A percentile compares a stretch with the other conserved stretches of the same genome.
Conservation (phyloP, 2,888 invertebrate genomes). For the Melanchra persicariae region DNA sequence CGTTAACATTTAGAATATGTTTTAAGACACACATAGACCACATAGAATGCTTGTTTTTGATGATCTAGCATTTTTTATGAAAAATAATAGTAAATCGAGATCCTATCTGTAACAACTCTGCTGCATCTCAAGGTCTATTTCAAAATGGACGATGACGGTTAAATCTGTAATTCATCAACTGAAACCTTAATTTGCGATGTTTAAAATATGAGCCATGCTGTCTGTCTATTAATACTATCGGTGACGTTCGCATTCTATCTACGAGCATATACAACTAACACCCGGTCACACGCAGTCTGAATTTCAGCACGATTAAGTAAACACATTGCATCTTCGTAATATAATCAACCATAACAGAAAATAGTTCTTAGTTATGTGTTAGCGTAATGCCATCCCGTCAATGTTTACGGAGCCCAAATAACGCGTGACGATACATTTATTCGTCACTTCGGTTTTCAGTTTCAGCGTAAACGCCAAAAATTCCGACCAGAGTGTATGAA, state of each 20-base stretch:
- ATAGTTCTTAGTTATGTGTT: constrained; percentile 43
- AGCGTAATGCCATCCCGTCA: constrained; percentile 45
- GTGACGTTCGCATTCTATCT: constrained; percentile 18
- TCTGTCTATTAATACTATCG: constrained; percentile 26
- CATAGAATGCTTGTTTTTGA: too few species aligned
- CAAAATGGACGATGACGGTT: background rate
- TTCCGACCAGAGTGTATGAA: constrained; percentile 10
- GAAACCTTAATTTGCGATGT: constrained; percentile 23
- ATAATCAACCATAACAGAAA: constrained; percentile 50
- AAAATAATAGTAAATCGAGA: too few species aligned
- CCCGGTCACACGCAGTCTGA: constrained; percentile 32
- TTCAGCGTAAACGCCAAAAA: constrained; percentile 40
- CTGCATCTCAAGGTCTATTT: background rate
- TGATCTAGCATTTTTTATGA: too few species aligned
- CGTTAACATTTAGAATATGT: too few species aligned
- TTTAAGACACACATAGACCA: too few species aligned
- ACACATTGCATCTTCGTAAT: constrained; percentile 39
- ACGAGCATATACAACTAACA: background rate
- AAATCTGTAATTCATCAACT: constrained; percentile 11
- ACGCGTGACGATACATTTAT: constrained; percentile 74
- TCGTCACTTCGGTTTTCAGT: constrained; percentile 67
- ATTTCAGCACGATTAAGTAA: constrained; percentile 38
- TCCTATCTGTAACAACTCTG: background rate
- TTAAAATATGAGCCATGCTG: constrained; percentile 45
- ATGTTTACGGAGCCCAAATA: constrained; percentile 75